These are phyloP conservation scores for Podarcis lilfordi DNA, from an alignment of 2,797 vertebrate genomes.

Conservation along the genomic window DNA sequence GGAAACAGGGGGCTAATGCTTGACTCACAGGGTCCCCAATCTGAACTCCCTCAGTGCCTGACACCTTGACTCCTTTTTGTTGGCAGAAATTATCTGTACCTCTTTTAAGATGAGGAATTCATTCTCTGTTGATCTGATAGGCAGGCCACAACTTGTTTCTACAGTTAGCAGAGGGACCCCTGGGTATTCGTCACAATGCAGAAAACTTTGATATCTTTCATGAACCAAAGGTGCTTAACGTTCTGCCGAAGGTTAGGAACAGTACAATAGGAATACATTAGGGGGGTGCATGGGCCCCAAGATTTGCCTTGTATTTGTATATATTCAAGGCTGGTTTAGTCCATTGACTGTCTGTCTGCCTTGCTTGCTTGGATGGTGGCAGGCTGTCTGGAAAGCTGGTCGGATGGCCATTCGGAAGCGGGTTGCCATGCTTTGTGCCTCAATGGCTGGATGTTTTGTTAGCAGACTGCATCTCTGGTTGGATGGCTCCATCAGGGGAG, in stretches of 20 bases:
- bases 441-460: neutral
- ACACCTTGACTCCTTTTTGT: neutral
- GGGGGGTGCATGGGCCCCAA: too few relatives aligned
- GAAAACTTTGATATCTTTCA: neutral
- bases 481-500: neutral
- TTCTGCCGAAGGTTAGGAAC: too few relatives aligned
- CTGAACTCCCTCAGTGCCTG: neutral
- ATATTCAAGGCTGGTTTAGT: too few relatives aligned
- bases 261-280: neutral
- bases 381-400: neutral
- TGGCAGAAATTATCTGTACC: neutral
- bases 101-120: neutral
- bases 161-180: neutral
- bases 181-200: neutral
- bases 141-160: neutral
- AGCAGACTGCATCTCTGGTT: too few relatives aligned
- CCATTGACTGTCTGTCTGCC: neutral
- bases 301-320: too few relatives aligned
- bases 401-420: too few relatives aligned
- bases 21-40: too few relatives aligned
- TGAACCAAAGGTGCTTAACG: neutral
- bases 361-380: neutral
- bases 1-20: too few relatives aligned
- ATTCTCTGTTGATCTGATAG: neutral
- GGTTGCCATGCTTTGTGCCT: neutral